Conservation (phyloP, 2,888 invertebrate species). For the Lamproptera curius region DNA sequence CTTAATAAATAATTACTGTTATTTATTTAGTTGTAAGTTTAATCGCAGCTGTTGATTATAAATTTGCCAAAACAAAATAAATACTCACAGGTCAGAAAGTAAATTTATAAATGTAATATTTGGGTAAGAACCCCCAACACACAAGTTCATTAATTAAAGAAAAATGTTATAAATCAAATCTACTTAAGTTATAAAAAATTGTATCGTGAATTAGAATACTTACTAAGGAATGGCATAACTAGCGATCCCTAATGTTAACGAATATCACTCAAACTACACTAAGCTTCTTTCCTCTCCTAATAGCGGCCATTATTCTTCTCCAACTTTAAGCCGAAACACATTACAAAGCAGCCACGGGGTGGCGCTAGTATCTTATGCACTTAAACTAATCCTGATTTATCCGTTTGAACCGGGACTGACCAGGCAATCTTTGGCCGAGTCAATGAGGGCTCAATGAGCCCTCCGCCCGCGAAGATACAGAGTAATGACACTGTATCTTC, state of each 20-base stretch:
- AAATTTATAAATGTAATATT: no score
- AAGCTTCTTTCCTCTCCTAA: constrained; percentile 3
- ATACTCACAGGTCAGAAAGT: no score
- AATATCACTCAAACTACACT: constrained; percentile 8
- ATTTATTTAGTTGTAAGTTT: no score
- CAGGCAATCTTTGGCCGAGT: constrained; percentile 26
- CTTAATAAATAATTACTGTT: no score
- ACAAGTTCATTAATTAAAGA: no score
- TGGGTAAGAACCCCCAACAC: no score
- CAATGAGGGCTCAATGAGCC: constrained; percentile 20
- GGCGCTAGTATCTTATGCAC: constrained; percentile 28
- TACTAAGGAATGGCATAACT: not conserved
- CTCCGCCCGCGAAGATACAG: no score
- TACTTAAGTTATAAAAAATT: no score
- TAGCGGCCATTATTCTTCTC: constrained; percentile 14
- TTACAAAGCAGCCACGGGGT: constrained; percentile 5
- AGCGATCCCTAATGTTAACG: constrained; percentile 10
- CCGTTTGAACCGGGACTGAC: constrained; percentile 19
- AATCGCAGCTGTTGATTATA: no score
- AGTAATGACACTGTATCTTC: constrained; percentile 23
- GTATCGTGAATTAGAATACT: not conserved
- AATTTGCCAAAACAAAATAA: no score
- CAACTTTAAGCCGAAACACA: constrained; percentile 8
- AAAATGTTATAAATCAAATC: no score
- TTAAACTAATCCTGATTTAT: constrained; percentile 34